Conservation (phyloP, 2,888 invertebrate species). For the Megastigmus dorsalis region DNA sequence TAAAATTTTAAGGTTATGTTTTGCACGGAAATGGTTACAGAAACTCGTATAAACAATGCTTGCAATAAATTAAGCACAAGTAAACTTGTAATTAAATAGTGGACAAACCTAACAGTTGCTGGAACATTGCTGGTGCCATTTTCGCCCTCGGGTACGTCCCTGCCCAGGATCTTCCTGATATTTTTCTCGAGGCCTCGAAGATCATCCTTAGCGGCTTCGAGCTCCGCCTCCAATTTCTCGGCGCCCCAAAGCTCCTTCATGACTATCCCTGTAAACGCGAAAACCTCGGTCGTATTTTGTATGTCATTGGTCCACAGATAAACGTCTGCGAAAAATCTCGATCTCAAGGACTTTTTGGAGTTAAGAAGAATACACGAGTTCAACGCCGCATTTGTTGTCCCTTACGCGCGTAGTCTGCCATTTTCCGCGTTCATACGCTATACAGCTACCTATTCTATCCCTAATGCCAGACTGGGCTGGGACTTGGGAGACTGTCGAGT, state of each 20-base stretch:
- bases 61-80: not conserved
- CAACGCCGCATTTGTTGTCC: conserved; percentile 47
- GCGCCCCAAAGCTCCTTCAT: conserved; percentile 69
- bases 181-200: conserved; percentile 70
- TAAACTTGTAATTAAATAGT: not conserved
- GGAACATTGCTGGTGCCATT: conserved; percentile 66
- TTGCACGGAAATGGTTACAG: not conserved
- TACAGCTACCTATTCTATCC: too few relatives aligned
- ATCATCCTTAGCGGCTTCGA: conserved; percentile 71
- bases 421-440: conserved; percentile 18
- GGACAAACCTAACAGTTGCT: conserved; percentile 60
- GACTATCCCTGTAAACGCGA: not conserved
- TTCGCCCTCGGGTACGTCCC: conserved; percentile 72
- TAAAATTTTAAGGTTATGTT: not conserved
- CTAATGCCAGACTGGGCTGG: too few relatives aligned
- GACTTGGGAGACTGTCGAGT: too few relatives aligned
- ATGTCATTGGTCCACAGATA: conserved; percentile 6
- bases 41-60: not conserved
- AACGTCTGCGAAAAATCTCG: not conserved
- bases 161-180: conserved; percentile 72
- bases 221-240: conserved; percentile 69
- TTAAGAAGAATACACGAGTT: not conserved
- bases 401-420: conserved; percentile 45
- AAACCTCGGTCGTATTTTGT: not conserved
- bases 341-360: too few relatives aligned